Evolutionary conservation across 2,888 invertebrate genomes (phyloP).

Genomic region (Andrena bucephala): DNA sequence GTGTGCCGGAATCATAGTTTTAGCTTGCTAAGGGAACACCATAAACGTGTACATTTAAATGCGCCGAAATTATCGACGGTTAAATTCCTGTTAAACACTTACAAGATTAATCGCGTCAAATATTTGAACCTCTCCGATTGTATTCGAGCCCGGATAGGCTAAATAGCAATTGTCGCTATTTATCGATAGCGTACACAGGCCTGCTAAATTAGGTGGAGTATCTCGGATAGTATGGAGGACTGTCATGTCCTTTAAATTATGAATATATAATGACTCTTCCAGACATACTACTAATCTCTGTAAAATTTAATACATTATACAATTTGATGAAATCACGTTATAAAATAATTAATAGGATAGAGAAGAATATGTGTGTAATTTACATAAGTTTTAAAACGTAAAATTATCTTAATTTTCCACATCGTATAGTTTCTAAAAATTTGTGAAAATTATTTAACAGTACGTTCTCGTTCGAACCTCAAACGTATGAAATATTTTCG

Average conservation of each 20-base stretch:
- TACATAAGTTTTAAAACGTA: neutral
- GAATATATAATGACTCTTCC: conserved; percentile 98
- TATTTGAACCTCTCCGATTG: conserved; percentile 97
- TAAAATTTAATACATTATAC: conserved; percentile 17
- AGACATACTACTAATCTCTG: conserved; percentile 98
- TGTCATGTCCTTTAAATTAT: conserved; percentile 99
- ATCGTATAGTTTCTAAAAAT: no score
- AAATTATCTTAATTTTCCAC: no score
- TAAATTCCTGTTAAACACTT: conserved; percentile 76
- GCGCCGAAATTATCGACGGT: neutral
- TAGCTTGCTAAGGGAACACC: conserved; percentile 91
- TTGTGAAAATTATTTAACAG: neutral
- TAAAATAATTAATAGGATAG: neutral
- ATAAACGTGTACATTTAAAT: neutral
- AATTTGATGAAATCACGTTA: neutral
- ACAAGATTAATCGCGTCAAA: conserved; percentile 97
- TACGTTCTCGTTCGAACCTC: neutral
- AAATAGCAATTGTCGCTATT: conserved; percentile 96
- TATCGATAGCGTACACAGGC: conserved; percentile 95
- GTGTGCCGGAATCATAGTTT: conserved; percentile 98
- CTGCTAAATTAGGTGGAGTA: conserved; percentile 97
- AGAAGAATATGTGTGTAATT: neutral
- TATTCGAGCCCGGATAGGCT: conserved; percentile 98
- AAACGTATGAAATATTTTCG: neutral
- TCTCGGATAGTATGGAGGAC: conserved; percentile 99